Conservation (phyloP, 2,797 vertebrate species). For the Acipenser ruthenus region DNA sequence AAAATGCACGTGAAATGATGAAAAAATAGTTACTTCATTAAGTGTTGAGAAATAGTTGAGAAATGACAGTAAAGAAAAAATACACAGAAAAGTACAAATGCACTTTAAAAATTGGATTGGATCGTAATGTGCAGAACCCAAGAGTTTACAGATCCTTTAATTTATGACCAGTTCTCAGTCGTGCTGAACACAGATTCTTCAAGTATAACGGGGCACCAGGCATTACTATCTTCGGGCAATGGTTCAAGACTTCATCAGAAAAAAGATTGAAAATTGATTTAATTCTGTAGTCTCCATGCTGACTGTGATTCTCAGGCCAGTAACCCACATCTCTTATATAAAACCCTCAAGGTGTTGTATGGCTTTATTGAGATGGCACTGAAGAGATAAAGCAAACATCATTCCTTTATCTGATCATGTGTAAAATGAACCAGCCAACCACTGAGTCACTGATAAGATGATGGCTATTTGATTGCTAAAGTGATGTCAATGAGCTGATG, state of each 20-base stretch:
- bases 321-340: conserved; percentile 36
- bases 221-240: conserved; percentile 31
- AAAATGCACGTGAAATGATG: no score
- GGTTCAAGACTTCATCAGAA: conserved; percentile 23
- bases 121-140: neutral
- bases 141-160: conserved; percentile 25
- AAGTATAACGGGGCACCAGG: conserved; percentile 27
- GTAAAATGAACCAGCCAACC: conserved; percentile 39
- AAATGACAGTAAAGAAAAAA: neutral
- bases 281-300: conserved; percentile 20
- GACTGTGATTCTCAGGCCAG: conserved; percentile 15
- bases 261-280: conserved; percentile 36
- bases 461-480: conserved; percentile 42
- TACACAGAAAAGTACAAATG: neutral
- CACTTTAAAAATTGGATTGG: neutral
- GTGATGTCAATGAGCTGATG: conserved; percentile 39
- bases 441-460: conserved; percentile 31
- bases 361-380: conserved; percentile 23
- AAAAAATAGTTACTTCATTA: neutral
- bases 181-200: neutral
- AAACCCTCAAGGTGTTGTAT: conserved; percentile 40
- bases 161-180: neutral
- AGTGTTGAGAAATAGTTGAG: neutral
- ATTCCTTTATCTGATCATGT: conserved; percentile 44
- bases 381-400: conserved; percentile 41